These are phyloP conservation scores for Phyllotreta cruciferae DNA, from an alignment of 2,888 invertebrate species.

Conservation along the genomic window DNA sequence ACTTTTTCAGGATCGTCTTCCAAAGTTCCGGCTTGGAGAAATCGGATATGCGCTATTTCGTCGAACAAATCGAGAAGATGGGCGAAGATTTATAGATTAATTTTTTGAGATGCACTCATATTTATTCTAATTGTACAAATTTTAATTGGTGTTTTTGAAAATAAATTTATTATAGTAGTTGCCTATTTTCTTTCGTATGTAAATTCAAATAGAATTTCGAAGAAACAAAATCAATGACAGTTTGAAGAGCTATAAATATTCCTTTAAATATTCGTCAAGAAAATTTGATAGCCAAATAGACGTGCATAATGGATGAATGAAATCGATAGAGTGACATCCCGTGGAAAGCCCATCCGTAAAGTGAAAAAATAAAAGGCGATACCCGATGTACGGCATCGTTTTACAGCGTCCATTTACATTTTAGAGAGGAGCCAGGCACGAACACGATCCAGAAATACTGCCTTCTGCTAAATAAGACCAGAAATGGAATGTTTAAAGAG, in stretches of 20 bases:
- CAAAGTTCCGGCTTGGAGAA: conserved; percentile 88
- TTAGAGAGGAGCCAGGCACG: conserved; percentile 2
- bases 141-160: too few relatives aligned
- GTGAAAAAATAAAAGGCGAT: too few relatives aligned
- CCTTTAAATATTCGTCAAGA: too few relatives aligned
- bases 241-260: too few relatives aligned
- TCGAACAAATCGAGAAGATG: conserved; percentile 86
- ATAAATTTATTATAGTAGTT: too few relatives aligned
- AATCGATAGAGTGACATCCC: too few relatives aligned
- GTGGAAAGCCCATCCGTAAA: too few relatives aligned
- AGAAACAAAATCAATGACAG: too few relatives aligned
- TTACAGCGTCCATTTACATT: conserved; percentile 11
- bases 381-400: neutral
- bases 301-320: too few relatives aligned
- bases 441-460: conserved; percentile 2
- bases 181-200: too few relatives aligned
- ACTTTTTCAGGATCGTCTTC: conserved; percentile 94
- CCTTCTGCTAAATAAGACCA: conserved; percentile 28
- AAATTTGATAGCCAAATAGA: too few relatives aligned
- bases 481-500: conserved; percentile 30
- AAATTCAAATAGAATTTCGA: neutral
- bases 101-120: conserved; percentile 3
- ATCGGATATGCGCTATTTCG: conserved; percentile 85
- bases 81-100: conserved; percentile 60
- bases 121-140: neutral